Evolutionary conservation across 2,888 invertebrate genomes (phyloP).

Genomic region (Catocala fraxini): DNA sequence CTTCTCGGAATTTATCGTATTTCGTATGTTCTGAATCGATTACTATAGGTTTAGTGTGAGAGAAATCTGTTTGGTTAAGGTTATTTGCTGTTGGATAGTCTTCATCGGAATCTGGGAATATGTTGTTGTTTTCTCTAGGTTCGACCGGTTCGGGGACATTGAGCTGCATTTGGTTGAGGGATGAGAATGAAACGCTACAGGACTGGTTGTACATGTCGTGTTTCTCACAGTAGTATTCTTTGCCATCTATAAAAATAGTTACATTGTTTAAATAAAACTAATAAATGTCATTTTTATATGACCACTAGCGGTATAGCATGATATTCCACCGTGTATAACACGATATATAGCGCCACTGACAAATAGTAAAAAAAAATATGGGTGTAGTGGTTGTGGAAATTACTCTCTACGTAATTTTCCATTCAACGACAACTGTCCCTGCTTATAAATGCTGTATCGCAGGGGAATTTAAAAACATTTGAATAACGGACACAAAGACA

Average conservation of each 20-base stretch:
- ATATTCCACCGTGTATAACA: too few relatives aligned
- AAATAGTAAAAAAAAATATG: too few relatives aligned
- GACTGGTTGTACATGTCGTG: constrained; percentile 82
- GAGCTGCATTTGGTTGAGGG: constrained; percentile 77
- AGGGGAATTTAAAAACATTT: too few relatives aligned
- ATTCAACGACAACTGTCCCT: too few relatives aligned
- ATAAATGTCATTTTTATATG: too few relatives aligned
- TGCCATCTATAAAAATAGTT: constrained; percentile 69
- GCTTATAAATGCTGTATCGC: too few relatives aligned
- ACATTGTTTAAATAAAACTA: too few relatives aligned
- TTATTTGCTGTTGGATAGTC: constrained; percentile 82
- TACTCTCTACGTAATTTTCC: too few relatives aligned
- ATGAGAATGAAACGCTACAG: constrained; percentile 78
- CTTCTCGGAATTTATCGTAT: constrained; percentile 69
- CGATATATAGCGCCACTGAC: too few relatives aligned
- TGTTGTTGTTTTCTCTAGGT: constrained; percentile 67
- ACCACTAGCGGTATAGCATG: too few relatives aligned
- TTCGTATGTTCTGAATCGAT: constrained; percentile 78
- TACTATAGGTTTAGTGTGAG: constrained; percentile 80
- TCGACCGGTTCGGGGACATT: constrained; percentile 81
- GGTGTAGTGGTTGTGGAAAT: too few relatives aligned
- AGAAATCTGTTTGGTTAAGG: constrained; percentile 81
- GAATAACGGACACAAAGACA: too few relatives aligned
- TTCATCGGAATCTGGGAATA: constrained; percentile 79
- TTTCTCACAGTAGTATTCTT: constrained; percentile 84